Percentiles rank a stretch among this genome's conserved stretches.
phyloP scores from a whole-genome alignment of 2,113 vertebrate genomes.

The Meriones unguiculatus region DNA sequence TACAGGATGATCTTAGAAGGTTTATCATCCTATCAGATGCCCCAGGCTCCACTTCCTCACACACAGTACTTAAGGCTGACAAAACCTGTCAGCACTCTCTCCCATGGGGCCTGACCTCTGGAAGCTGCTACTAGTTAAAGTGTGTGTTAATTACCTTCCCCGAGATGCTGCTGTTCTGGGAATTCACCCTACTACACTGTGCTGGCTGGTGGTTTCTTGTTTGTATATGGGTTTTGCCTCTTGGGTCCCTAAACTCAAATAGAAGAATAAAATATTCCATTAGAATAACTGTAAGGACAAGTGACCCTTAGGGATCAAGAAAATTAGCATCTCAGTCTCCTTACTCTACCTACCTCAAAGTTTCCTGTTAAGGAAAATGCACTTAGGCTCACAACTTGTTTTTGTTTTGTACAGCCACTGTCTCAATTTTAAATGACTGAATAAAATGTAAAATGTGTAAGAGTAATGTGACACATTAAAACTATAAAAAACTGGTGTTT shows the following conservation, averaged over 20 bases:
- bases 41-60: not conserved
- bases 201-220: not conserved
- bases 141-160: constrained; percentile 57
- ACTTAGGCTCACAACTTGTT: not conserved
- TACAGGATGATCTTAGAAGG: not conserved
- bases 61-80: not conserved
- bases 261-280: constrained; percentile 13
- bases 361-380: constrained; percentile 23
- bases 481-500: not conserved
- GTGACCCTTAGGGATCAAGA: constrained; percentile 2
- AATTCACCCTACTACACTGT: constrained; percentile 23
- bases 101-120: not conserved
- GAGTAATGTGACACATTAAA: not conserved
- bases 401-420: not conserved
- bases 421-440: constrained; percentile 16
- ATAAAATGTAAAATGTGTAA: not conserved
- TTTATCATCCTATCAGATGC: not conserved
- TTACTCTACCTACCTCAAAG: not conserved
- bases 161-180: constrained; percentile 39
- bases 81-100: constrained; percentile 39
- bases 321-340: not conserved
- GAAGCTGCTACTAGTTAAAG: constrained; percentile 42
- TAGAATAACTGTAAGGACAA: constrained; percentile 7
- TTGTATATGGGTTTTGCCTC: constrained; percentile 4
- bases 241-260: constrained; percentile 20